phyloP scores from a whole-genome alignment of 2,797 vertebrate species.

The Heterohyrax brucei region DNA sequence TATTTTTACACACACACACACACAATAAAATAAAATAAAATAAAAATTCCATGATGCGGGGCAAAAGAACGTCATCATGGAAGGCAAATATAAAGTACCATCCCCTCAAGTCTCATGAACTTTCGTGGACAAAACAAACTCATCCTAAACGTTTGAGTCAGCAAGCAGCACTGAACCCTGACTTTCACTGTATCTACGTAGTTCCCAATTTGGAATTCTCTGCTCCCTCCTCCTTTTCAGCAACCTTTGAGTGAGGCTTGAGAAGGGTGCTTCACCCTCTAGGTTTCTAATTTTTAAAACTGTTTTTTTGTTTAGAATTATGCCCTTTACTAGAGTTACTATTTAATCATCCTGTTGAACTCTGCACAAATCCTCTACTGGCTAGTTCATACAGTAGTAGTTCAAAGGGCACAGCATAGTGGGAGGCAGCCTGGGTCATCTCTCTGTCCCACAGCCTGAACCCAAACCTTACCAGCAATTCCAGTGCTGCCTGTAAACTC shows the following conservation, averaged over 20 bases:
- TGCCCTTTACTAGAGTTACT: constrained; percentile 23
- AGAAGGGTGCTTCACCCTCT: neutral
- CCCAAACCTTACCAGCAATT: neutral
- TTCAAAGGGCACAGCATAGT: neutral
- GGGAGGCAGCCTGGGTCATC: neutral
- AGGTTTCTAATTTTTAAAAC: constrained; percentile 36
- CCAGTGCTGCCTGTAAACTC: constrained; percentile 27
- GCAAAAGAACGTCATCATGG: neutral
- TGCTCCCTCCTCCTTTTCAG: neutral
- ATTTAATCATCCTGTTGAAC: constrained; percentile 16
- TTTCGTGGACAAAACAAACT: constrained; percentile 32
- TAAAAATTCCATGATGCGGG: too few relatives aligned
- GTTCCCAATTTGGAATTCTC: neutral
- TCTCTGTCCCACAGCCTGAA: neutral
- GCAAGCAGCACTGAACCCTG: neutral
- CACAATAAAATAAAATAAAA: too few relatives aligned
- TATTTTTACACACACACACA: too few relatives aligned
- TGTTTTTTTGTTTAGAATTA: constrained; percentile 16
- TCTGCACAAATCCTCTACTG: neutral
- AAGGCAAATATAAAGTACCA: neutral
- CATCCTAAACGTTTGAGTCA: neutral
- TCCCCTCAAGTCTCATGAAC: neutral
- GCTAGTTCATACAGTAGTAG: neutral
- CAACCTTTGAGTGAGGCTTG: neutral
- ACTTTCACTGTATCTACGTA: neutral